These are phyloP conservation scores for Hexactinellida sp. DNA, from an alignment of 37 sponge, comb jelly and placozoan genomes.

Conservation along the genomic window DNA sequence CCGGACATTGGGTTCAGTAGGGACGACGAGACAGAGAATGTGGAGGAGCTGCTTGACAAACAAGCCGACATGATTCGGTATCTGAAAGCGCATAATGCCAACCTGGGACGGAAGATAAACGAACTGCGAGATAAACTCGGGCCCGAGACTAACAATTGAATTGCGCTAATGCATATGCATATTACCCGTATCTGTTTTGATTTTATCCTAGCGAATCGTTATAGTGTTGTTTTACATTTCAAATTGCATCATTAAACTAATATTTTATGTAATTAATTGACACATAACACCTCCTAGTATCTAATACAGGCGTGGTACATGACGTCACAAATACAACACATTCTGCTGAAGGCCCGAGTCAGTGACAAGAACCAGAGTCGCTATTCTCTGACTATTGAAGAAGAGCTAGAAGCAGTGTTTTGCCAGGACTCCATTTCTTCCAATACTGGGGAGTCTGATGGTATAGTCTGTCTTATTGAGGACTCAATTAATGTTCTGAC, in stretches of 20 bases:
- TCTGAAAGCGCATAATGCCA: constrained; percentile 83
- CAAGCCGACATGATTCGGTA: constrained; percentile 94
- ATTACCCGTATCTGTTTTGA: background rate
- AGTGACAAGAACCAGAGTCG: background rate
- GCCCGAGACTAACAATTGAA: background rate
- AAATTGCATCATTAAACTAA: background rate
- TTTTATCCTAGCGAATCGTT: too few species aligned
- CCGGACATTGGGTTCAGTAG: background rate
- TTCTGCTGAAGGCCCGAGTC: background rate
- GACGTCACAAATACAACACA: background rate
- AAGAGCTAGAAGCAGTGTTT: background rate
- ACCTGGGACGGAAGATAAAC: constrained; percentile 64
- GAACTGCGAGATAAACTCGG: constrained; percentile 29
- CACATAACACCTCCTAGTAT: background rate
- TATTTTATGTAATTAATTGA: background rate
- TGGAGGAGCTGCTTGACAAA: constrained; percentile 70
- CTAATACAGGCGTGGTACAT: background rate
- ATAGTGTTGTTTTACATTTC: too few species aligned
- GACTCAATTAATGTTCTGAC: background rate
- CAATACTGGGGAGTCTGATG: background rate
- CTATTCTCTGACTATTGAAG: background rate
- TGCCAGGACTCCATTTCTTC: background rate
- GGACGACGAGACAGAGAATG: constrained; percentile 46
- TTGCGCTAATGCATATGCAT: background rate
- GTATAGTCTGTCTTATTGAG: background rate